Base-by-base conservation (phyloP, 2,113 vertebrate genomes). In the Neolamprologus kungweensis region DNA sequence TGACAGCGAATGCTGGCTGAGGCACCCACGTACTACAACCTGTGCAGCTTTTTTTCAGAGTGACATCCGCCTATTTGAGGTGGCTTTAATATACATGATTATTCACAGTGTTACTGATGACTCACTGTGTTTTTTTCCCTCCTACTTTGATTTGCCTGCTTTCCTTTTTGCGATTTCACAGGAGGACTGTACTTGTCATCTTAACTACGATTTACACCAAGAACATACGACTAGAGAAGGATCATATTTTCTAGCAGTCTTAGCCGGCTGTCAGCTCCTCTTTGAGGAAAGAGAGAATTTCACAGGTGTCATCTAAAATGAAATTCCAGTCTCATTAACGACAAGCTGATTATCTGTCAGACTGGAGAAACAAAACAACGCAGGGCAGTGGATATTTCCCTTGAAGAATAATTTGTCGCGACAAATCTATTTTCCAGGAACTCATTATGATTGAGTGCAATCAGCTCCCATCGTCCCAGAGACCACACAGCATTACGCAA, bases 341-440 rank as follows among this genome's bases (percentile, higher is more conserved):
- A 80, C 9, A 7, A 71, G 19, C 71, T 93, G 89, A 92, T 88
- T 85, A 91, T 86, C 92, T 88, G 86, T 89, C 85, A 75, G 63
- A 87, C 89, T 84, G 71, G 54, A 84, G 47, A 82, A 35, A 40
- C 86, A 55, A 86, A 83, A 81, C 85, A 88, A 91, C 0, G 9
- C 47, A 8, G 37, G 47, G 54, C 81, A 85, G 5, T 42, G 37
- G 84, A 92, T 92, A 94, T 93, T 94, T 95, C 91, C 93, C 91
- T 79, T 31, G 93, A 91, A 95, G 73, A 90, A 94, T 91, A 93
- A 95, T 93, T 94, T 91, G 86, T 79, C 33, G 21, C 28, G 85
- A 92, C 90, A 87, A 92, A 95, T 95, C 60, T 94, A 84, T 95
- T 95, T 94, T 92, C 87, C 91, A 73, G 73, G 75, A 93, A 82